phyloP scores from a whole-genome alignment of 2,113 vertebrate species.

The mouse (Mus musculus) region DNA sequence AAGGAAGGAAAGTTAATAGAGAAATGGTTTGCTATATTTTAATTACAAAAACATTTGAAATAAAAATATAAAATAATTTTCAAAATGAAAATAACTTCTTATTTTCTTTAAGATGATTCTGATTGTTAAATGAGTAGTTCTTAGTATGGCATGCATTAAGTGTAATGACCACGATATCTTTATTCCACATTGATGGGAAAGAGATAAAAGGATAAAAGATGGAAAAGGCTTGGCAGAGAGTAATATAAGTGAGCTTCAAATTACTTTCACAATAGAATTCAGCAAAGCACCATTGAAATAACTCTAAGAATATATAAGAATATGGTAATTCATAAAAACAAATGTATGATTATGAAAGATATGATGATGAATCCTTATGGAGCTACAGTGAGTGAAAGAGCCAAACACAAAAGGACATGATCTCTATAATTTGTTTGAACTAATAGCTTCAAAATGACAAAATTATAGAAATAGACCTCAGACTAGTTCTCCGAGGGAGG shows the following conservation, averaged over 20 bases:
- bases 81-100: neutral
- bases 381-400: neutral
- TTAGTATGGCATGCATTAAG: neutral
- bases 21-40: neutral
- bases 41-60: neutral
- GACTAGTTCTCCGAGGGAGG: neutral
- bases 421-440: neutral
- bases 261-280: neutral
- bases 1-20: neutral
- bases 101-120: neutral
- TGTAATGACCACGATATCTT: neutral
- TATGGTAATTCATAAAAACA: neutral
- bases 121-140: neutral
- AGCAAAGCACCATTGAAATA: neutral
- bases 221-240: fast-evolving
- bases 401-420: neutral
- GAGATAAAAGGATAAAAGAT: neutral
- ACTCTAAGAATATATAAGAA: neutral
- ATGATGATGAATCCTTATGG: neutral
- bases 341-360: neutral
- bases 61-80: neutral
- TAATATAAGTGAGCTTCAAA: neutral
- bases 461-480: neutral
- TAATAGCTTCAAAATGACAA: neutral
- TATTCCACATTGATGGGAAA: neutral